A percentile compares a stretch with the other conserved stretches of the same genome.
These are phyloP conservation scores for Drosophila affinis DNA, from an alignment of 2,888 invertebrate species.

Conservation along the genomic window DNA sequence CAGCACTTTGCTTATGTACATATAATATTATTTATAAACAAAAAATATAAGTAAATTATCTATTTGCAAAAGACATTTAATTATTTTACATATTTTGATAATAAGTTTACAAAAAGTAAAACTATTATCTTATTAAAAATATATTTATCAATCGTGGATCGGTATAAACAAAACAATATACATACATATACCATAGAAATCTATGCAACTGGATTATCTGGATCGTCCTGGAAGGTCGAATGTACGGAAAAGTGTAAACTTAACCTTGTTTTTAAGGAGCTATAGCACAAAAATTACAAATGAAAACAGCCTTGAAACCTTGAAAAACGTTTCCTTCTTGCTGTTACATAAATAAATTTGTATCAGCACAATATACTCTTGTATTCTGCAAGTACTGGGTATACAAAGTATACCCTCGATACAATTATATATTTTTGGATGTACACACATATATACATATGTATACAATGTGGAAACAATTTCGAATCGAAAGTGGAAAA, in stretches of 20 bases:
- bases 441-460: slow-evolving; percentile 1
- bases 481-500: neutral
- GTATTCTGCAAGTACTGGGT: neutral
- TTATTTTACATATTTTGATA: neutral
- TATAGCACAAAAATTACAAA: neutral
- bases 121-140: neutral
- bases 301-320: neutral
- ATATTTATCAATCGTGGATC: no score
- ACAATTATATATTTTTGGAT: neutral
- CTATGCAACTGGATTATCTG: neutral
- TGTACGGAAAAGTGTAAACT: neutral
- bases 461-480: neutral
- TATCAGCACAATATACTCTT: neutral
- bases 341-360: neutral
- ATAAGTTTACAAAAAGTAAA: neutral
- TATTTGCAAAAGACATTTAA: neutral
- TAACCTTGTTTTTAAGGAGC: neutral
- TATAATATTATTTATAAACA: neutral
- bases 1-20: neutral
- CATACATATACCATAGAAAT: neutral
- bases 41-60: neutral
- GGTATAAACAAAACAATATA: neutral
- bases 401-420: neutral
- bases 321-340: no score
- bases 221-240: neutral